Evolutionary conservation across 2,888 invertebrate genomes (phyloP), one percentile per base, ranked within the genome.

Genomic region (Lasioglossum oenotherae): DNA sequence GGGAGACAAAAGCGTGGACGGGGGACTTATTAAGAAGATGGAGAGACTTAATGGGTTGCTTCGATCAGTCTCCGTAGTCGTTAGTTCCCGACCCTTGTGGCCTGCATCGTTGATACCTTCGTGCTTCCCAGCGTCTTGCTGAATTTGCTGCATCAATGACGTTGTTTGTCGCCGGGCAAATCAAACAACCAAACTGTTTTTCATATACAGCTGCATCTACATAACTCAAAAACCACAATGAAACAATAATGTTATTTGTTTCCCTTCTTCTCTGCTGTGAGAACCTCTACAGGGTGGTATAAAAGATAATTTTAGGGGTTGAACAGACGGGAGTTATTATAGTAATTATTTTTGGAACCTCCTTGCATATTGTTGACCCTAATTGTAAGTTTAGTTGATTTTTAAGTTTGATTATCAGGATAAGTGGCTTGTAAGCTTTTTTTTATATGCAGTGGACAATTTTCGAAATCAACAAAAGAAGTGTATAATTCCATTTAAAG

Each of bases 11-110:
- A 74, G 57, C 44, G 57, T 35, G 44, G 49, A 69, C 64, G 60
- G 31, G 57, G 41, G 41, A 72, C 74, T 82, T 78, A 76, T 78
- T 78, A 64, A 77, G 75, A 72, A 60, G 78, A 69, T 16, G 12
- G 19, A 53, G 31, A 35, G 44, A 74, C 49, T 76, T 79, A 74
- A 74, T 60, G 60, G 69, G 44, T 49, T 69, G 69, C 44, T 76
- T 64, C 60, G 74, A 44, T 75, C 49, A 69, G 12, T 81, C 53
- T 67, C 57, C 57, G 23, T 72, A 31, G 49, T 73, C 73, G 41
- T 72, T 72, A 53, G n/a, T 74, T 60, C 6, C 38, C 80, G 16
- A 53, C 31, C 72, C 64, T 67, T 27, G 74, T 74, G 60, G 67
- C 46, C 57, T 46, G 76, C 76, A 64, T 44, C 31, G 27, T 64